Base-by-base conservation (phyloP, 2,113 vertebrate genomes). In the Pseudorasbora parva region DNA sequence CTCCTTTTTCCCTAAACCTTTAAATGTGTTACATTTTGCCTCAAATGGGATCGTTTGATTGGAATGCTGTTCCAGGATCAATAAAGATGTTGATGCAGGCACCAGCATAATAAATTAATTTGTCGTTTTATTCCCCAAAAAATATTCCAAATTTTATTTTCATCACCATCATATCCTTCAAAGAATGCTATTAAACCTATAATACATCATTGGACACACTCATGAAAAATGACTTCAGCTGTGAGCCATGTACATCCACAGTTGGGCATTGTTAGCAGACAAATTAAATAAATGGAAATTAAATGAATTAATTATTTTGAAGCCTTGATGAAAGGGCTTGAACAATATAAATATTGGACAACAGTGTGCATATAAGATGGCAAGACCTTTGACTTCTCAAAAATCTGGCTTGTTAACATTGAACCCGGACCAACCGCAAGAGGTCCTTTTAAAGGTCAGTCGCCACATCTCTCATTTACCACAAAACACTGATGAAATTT, bases 321-420 rank as follows among this genome's bases (percentile, higher is more conserved):
- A 5, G 15, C 47, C 15, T 30, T 27, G 71, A 49, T 73, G 43
- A 76, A 76, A 45, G 30, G 0, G 12, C 5, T 60, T 19, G 23
- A 21, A 9, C 12, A 81, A 72, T 78, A 69, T 87, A 90, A 84
- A 82, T 27, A 84, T 87, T 15, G 54, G 4, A 77, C 75, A 59
- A 77, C 54, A 30, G 5, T 9, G 14, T 76, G 12, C 37, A 78
- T 43, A 41, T 41, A 41, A 49, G 30, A 78, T 59, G 54, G 21
- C 51, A 57, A 57, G 49, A 57, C 75, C 75, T 78, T 43, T 78
- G 75, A 78, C 75, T 59, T 17, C 1, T 23, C 27, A 41, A 37
- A 56, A 57, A 57, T 57, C 74, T 77, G 51, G 3, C 75, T 77
- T n/a, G 33, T 78, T 78, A 78, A 60, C 75, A 78, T 7, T 59